phyloP scores from a whole-genome alignment of 1,140 invertebrate species.

The Cepaea nemoralis region DNA sequence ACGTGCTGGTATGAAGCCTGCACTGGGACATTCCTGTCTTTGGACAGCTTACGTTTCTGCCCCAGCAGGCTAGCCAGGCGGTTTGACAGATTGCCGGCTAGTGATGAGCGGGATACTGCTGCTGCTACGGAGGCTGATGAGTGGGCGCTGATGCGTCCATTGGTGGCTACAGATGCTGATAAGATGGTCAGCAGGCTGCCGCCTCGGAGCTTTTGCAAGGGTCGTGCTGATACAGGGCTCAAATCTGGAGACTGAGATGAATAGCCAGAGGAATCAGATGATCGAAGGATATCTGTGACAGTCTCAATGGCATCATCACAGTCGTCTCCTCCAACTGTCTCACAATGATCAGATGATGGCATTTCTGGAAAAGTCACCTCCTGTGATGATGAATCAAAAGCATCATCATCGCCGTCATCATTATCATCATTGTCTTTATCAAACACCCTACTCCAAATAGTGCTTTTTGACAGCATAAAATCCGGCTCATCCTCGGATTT shows the following conservation, averaged over 20 bases:
- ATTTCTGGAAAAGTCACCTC: constrained; percentile 20
- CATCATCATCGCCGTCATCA: no score
- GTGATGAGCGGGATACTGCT: constrained; percentile 9
- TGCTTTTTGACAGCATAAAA: neutral
- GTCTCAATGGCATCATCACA: constrained; percentile 42
- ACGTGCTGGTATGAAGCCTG: constrained; percentile 6
- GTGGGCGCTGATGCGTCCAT: neutral
- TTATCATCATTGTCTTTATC: no score
- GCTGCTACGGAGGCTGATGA: neutral
- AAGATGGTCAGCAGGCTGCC: constrained; percentile 20
- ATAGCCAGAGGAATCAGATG: constrained; percentile 28
- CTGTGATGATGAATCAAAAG: neutral
- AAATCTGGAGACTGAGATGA: neutral
- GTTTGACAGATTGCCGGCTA: constrained; percentile 16
- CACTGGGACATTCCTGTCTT: constrained; percentile 12
- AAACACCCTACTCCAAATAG: neutral
- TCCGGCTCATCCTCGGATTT: constrained; percentile 8
- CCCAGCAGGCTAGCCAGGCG: constrained; percentile 4
- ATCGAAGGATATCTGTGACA: constrained; percentile 19
- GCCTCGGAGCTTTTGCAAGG: neutral
- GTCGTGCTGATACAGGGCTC: neutral
- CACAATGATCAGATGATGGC: constrained; percentile 3
- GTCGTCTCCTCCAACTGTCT: constrained; percentile 28
- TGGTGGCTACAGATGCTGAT: neutral
- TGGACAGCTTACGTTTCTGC: constrained; percentile 25